Evolutionary conservation across 2,797 vertebrate genomes (phyloP), one percentile per base, ranked within the genome.

Genomic region (Galaxias olidus): DNA sequence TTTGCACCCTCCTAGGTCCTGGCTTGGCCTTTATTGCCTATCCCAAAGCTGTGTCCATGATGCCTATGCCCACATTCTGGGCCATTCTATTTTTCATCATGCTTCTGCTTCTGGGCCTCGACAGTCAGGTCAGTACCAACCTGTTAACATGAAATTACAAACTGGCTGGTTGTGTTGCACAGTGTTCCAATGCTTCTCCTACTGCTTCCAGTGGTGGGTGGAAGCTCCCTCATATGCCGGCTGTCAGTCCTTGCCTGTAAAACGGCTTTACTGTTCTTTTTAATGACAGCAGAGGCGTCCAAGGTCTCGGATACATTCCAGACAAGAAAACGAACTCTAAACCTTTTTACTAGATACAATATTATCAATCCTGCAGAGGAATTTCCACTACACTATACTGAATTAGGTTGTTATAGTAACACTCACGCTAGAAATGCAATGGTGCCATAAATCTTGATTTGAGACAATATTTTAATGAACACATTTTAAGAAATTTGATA

Each of bases 51-150:
- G 98, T 99, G 82, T 96, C 96, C 51, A 97, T 99, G 97, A 99
- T 99, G 97, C 98, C 98, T 0, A 76, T 98, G 90, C 97, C 98
- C 81, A 96, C 95, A 1, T 95, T 98, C 84, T 99, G 98, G 98
- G 97, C 98, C 74, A 90, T 99, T 84, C 95, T 99, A 47, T 99
- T 99, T 90, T 99, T 99, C 85, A 96, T 99, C 86, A 99, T 99
- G 98, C 94, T 99, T 92, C 93, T 99, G 89, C 94, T 99, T 81
- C 94, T 99, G 89, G 98, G 98, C 86, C 94, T 99, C 81, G 98
- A 99, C 91, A 99, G 97, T 92, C 98, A 99, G 97, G 98, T 99
- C 67, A 56, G 94, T 66, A 13, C 56, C 30, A n/a, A 42, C 30
- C 30, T 30, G 30, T 30, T 30, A 3, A n/a, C n/a, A n/a, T n/a